Base-by-base conservation (phyloP, 2,797 vertebrate species). In the Cuculus canorus region DNA sequence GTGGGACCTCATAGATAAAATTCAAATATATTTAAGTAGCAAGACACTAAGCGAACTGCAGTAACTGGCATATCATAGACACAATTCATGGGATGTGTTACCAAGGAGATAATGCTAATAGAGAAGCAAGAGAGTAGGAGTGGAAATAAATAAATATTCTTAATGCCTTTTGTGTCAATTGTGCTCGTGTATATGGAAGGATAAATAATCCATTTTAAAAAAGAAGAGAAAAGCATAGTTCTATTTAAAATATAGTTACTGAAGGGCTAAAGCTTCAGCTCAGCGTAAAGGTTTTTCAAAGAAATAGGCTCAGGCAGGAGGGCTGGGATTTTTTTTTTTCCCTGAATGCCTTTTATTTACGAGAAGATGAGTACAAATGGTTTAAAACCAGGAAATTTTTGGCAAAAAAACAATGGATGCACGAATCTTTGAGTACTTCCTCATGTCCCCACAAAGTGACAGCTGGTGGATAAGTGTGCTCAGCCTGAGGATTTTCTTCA, bases 41-140 rank as follows among this genome's bases (percentile, higher is more conserved):
- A 81, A 91, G 88, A 60, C 71, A 41, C 57, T 33, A 79, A 87
- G 80, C 3, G 17, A 92, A 35, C 78, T 77, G 82, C 93, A 93
- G 94, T 37, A 64, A 88, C 86, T 78, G 53, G 48, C 66, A 53
- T 33, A 50, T 81, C 85, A 59, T 2, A 92, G 84, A 79, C 90
- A 90, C 52, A 92, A 87, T 93, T 70, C 94, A 80, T 47, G 80
- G 66, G 72, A 72, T 92, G 86, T 23, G 95, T 96, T 96, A 94
- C 95, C 95, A 96, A 93, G 95, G 94, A 96, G 94, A 97, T 95
- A 18, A 90, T 77, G 86, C 69, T 92, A 92, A 95, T 48, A 69
- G 65, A 71, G 81, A 92, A 96, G 89, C 76, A 84, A 82, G 83
- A 60, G 59, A 95, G 94, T 82, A 52, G 83, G 87, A 96, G 80